These are phyloP conservation scores for Brachionus angularis DNA, from an alignment of 1,140 invertebrate species.

Conservation along the genomic window DNA sequence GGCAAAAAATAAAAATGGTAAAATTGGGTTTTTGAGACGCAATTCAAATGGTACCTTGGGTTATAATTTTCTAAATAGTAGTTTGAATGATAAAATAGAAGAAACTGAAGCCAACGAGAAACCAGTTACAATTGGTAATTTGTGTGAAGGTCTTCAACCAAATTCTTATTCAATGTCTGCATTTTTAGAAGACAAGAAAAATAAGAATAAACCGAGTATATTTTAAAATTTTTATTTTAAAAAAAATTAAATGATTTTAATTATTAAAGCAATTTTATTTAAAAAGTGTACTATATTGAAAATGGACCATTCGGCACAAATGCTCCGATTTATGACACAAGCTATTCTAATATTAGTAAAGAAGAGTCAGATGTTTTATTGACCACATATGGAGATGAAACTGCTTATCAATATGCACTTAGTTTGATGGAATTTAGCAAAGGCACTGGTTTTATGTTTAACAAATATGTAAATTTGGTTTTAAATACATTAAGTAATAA, in stretches of 20 bases:
- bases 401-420: conserved; percentile 78
- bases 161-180: conserved; percentile 68
- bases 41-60: conserved; percentile 78
- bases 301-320: conserved; percentile 92
- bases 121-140: conserved; percentile 74
- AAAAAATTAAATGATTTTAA: not conserved
- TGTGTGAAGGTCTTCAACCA: conserved; percentile 74
- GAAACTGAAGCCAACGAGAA: conserved; percentile 53
- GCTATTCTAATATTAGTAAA: conserved; percentile 84
- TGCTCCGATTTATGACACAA: conserved; percentile 88
- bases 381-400: conserved; percentile 82
- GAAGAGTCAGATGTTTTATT: conserved; percentile 86
- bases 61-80: conserved; percentile 74
- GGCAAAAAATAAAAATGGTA: conserved; percentile 37
- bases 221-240: not conserved
- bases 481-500: conserved; percentile 17
- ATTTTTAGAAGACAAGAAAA: conserved; percentile 80
- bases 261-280: not conserved
- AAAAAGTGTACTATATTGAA: conserved; percentile 74
- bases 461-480: conserved; percentile 32
- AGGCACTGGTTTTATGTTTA: conserved; percentile 13
- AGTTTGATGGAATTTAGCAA: conserved; percentile 57
- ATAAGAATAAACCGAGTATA: conserved; percentile 71
- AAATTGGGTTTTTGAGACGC: conserved; percentile 76
- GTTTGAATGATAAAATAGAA: conserved; percentile 43